These are phyloP conservation scores for Bombycilla garrulus DNA, from an alignment of 2,113 vertebrate species.

Conservation along the genomic window DNA sequence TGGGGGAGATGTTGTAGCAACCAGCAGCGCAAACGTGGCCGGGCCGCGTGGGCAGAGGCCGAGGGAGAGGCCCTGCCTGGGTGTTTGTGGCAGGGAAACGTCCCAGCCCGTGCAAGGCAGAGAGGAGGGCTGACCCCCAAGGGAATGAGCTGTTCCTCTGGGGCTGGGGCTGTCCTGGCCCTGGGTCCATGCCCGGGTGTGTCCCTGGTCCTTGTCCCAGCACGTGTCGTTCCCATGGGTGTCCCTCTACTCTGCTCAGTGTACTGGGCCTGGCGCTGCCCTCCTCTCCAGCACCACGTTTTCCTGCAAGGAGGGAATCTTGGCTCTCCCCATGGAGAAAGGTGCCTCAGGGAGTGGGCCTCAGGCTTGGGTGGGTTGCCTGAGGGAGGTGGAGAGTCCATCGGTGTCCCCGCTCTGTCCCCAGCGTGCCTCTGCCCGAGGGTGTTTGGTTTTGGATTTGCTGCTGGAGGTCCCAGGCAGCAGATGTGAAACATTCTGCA, in stretches of 20 bases:
- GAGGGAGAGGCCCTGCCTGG: neutral
- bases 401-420: neutral
- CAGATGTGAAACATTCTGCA: neutral
- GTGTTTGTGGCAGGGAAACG: neutral
- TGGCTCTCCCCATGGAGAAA: neutral
- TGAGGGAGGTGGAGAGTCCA: fast-evolving
- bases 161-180: neutral
- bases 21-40: neutral
- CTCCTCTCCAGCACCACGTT: neutral
- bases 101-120: neutral
- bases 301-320: neutral
- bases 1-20: conserved; percentile 61
- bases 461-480: neutral
- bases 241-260: fast-evolving
- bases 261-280: neutral
- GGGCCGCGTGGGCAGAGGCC: conserved; percentile 7
- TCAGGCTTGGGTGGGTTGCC: no score
- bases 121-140: neutral
- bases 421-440: fast-evolving
- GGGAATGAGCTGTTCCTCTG: neutral
- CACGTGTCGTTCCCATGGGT: neutral
- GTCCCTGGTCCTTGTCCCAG: neutral
- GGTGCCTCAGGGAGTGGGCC: neutral
- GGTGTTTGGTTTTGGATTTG: neutral
- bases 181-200: fast-evolving